These are phyloP conservation scores for Chascanopsetta lugubris DNA, from an alignment of 2,113 vertebrate species.

Conservation along the genomic window DNA sequence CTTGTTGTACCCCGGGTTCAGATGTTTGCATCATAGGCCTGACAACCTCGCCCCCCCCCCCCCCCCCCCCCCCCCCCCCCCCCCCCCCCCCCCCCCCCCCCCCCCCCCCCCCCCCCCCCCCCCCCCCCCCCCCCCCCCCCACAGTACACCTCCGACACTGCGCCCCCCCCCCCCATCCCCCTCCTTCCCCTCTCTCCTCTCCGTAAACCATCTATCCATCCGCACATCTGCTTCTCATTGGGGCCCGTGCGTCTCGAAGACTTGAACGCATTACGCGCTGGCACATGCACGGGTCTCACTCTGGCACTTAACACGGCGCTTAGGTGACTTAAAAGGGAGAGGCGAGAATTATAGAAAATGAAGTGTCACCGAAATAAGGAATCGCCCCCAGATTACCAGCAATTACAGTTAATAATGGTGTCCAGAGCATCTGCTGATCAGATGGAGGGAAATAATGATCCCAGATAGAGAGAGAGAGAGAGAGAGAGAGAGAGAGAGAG, in stretches of 20 bases:
- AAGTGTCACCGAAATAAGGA: slow-evolving; percentile 89
- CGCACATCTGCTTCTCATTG: slow-evolving; percentile 95
- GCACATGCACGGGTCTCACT: slow-evolving; percentile 80
- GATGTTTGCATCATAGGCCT: slow-evolving; percentile 83
- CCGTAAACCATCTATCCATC: slow-evolving; percentile 70
- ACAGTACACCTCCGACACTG: slow-evolving; percentile 71
- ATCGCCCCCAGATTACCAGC: slow-evolving; percentile 82
- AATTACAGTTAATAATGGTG: slow-evolving; percentile 81
- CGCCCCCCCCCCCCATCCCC: slow-evolving; percentile 50
- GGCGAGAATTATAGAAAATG: slow-evolving; percentile 90
- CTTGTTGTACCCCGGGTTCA: slow-evolving; percentile 83
- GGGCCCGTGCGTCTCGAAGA: slow-evolving; percentile 82
- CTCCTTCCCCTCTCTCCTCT: slow-evolving; percentile 59
- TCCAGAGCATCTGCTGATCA: slow-evolving; percentile 82
- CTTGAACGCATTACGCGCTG: slow-evolving; percentile 88
- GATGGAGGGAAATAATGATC: slow-evolving; percentile 71
- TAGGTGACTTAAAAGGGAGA: slow-evolving; percentile 89
- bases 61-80: slow-evolving; percentile 9
- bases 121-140: slow-evolving; percentile 38
- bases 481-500: slow-evolving; percentile 19
- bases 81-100: slow-evolving; percentile 37
- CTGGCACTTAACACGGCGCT: slow-evolving; percentile 83
- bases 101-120: background rate
- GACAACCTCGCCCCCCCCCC: slow-evolving; percentile 73
- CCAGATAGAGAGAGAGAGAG: slow-evolving; percentile 15